Evolutionary conservation across 2,113 vertebrate species (phyloP), one percentile per base, ranked within the genome.

Genomic region (Tinamus guttatus): DNA sequence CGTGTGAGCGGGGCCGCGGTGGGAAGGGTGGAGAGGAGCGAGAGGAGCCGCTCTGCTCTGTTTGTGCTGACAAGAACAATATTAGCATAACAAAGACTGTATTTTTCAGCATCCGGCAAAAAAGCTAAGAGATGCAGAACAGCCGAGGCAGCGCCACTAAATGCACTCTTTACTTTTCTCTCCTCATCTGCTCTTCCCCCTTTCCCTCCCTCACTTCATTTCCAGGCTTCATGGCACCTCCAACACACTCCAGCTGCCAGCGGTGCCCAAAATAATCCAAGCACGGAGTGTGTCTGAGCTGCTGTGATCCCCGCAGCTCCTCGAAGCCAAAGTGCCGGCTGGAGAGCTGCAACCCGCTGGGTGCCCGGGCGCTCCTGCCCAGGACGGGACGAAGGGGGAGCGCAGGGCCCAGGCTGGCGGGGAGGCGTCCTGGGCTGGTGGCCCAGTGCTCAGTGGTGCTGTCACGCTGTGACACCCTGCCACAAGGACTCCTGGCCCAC

Each of bases 81-180:
- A 96, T 97, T 96, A 95, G 63, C 96, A 97, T 94, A 70, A 97
- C 95, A 97, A 96, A 97, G 87, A 30, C 65, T n/a, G 18, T 4
- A 12, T 54, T 84, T 67, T 74, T 87, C 80, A 71, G 87, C 73
- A 36, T 51, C 65, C 8, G 0, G 28, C 4, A 75, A 94, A 94
- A 91, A 78, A 93, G n/a, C 43, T 8, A 0, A 18, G 81, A 93
- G 75, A 87, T 68, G 82, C 85, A 25, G 73, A 91, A 9, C 49
- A 27, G 80, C 51, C 51, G 58, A 90, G 56, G 52, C 81, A 70
- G 75, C 75, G 52, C 43, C 2, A 43, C 64, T 70, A 65, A 95
- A 89, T 38, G 67, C 81, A 7, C 25, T 13, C 47, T 79, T 76
- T 71, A 88, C 80, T 91, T 83, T 83, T 56, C 40, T 51, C 36